phyloP scores from a whole-genome alignment of 2,113 vertebrate genomes.

The Dendropsophus ebraccatus region DNA sequence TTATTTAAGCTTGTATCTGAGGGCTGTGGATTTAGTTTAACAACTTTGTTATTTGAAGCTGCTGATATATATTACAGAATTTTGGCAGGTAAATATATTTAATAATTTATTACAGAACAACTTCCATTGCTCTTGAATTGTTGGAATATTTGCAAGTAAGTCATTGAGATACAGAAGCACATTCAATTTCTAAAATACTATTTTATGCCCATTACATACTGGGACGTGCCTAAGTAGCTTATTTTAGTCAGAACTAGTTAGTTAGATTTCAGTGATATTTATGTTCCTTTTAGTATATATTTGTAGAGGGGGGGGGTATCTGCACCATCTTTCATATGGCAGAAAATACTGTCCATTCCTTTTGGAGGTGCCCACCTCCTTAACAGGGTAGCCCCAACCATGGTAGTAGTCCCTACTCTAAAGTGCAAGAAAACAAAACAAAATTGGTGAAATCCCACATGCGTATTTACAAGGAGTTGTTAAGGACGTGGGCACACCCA shows the following conservation, averaged over 20 bases:
- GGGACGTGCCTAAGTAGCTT: neutral
- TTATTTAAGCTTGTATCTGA: neutral
- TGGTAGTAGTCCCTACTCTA: no score
- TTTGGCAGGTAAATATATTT: constrained; percentile 8
- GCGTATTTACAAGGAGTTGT: no score
- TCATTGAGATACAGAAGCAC: constrained; percentile 21
- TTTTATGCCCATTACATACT: neutral
- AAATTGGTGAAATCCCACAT: no score
- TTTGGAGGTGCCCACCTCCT: no score
- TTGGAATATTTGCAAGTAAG: constrained; percentile 21
- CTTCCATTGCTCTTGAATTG: constrained; percentile 19
- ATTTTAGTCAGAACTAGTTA: neutral
- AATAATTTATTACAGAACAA: constrained; percentile 31
- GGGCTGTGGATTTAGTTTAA: neutral
- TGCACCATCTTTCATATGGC: no score
- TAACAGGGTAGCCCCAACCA: no score
- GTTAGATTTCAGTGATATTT: no score
- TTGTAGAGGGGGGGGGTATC: no score
- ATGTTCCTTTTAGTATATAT: no score
- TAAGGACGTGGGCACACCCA: no score
- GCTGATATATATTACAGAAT: neutral
- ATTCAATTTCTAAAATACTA: constrained; percentile 8
- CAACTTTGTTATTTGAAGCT: constrained; percentile 22
- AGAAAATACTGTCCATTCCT: no score
- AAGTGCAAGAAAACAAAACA: no score